Conservation (phyloP, 23 tunicate species). For the Phallusia fumigata region DNA sequence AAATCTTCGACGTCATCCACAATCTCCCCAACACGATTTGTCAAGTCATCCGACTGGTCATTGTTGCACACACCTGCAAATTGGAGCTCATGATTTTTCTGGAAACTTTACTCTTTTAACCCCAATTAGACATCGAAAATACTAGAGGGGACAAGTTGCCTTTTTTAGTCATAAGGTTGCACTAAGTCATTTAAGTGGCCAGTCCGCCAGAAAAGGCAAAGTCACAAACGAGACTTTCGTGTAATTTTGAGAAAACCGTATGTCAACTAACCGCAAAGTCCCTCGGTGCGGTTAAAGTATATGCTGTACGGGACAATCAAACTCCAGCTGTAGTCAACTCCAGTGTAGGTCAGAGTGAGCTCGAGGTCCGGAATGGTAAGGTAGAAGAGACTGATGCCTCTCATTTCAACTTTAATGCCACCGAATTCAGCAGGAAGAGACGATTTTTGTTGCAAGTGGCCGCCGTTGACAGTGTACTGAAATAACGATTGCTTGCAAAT, state of each 20-base stretch:
- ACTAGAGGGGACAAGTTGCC: no score
- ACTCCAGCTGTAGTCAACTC: constrained; percentile 94
- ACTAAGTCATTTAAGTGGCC: no score
- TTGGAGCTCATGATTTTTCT: no score
- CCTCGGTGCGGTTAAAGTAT: constrained; percentile 78
- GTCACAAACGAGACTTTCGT: no score
- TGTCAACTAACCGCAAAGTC: constrained; percentile 84
- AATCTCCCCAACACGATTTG: constrained; percentile 51
- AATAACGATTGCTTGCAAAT: no score
- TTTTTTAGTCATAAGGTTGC: no score
- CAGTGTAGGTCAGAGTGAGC: constrained; percentile 80
- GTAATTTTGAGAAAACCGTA: no score
- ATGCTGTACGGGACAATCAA: constrained; percentile 57
- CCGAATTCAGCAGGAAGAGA: constrained; percentile 49
- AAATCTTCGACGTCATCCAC: constrained; percentile 67
- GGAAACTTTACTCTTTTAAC: no score
- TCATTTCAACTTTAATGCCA: constrained; percentile 70
- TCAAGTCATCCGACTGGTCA: constrained; percentile 85
- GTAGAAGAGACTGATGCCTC: constrained; percentile 72
- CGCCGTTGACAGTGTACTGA: constrained; percentile 74
- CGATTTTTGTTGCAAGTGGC: constrained; percentile 17
- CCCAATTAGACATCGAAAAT: no score
- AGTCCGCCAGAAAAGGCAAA: no score
- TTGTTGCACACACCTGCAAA: constrained; percentile 97
- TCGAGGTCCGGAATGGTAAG: constrained; percentile 65